Percentiles rank a stretch among this genome's conserved stretches.
Conservation (phyloP, 2,797 vertebrate species). For the Rallus crepitans region DNA sequence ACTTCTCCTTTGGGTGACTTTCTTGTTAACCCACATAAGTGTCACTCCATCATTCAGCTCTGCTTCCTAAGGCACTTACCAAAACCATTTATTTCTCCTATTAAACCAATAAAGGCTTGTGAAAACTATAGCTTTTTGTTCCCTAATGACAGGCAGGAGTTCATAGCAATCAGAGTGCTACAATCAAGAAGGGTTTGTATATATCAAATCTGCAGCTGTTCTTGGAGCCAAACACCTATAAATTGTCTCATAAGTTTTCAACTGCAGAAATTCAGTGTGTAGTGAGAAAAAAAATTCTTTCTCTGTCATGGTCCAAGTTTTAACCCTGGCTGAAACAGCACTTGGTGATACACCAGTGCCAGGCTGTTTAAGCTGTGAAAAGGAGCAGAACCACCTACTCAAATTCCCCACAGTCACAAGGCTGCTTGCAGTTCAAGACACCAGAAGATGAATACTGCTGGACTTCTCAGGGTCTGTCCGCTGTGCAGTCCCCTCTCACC, state of each 20-base stretch:
- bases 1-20: background rate
- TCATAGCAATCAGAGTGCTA: background rate
- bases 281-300: background rate
- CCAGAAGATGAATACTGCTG: background rate
- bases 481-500: fast-evolving
- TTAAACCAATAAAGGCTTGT: background rate
- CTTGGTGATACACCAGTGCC: background rate
- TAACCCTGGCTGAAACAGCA: background rate
- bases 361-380: background rate
- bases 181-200: background rate
- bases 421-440: background rate
- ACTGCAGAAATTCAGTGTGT: background rate
- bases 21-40: background rate
- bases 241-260: background rate
- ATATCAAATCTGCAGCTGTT: background rate
- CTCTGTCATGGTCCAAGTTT: background rate
- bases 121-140: background rate
- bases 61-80: background rate
- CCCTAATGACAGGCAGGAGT: background rate
- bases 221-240: background rate
- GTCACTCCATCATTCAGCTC: background rate
- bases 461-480: background rate
- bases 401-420: background rate
- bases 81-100: background rate
- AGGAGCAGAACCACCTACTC: background rate